Conservation (phyloP, 2,113 vertebrate species). For the Tricholaema leucomelas region DNA sequence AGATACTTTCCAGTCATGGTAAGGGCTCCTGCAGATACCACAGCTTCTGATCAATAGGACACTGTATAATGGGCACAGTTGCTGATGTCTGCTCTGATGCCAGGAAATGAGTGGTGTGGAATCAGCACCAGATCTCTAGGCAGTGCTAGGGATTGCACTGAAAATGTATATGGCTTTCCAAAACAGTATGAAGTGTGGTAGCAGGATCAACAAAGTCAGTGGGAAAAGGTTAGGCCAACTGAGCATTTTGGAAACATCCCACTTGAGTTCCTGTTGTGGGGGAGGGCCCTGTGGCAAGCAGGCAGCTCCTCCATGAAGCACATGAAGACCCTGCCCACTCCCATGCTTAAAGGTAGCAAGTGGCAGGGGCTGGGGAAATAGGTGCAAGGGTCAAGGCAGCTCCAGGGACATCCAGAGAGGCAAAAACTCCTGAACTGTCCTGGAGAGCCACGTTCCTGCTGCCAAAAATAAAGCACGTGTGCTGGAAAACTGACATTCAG, state of each 20-base stretch:
- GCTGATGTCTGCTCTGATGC: background rate
- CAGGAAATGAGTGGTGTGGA: background rate
- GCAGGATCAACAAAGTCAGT: background rate
- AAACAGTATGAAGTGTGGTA: background rate
- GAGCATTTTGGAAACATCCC: background rate
- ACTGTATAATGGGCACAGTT: background rate
- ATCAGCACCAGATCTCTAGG: background rate
- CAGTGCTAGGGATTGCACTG: background rate
- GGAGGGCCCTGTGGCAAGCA: rapidly evolving
- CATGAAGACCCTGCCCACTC: background rate
- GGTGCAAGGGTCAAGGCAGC: background rate
- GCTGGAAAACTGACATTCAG: background rate
- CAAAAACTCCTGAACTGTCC: rapidly evolving
- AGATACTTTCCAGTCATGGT: background rate
- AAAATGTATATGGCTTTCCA: background rate
- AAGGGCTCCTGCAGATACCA: background rate
- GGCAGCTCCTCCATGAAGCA: background rate
- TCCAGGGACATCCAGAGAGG: background rate
- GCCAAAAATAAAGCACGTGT: rapidly evolving
- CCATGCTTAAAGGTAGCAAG: background rate
- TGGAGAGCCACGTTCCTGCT: background rate
- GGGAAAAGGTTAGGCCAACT: background rate
- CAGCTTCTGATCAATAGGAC: background rate
- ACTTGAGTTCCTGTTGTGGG: background rate
- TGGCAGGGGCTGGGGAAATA: background rate